Conservation (phyloP, 1,140 invertebrate genomes). For the Drosophila nasuta region DNA sequence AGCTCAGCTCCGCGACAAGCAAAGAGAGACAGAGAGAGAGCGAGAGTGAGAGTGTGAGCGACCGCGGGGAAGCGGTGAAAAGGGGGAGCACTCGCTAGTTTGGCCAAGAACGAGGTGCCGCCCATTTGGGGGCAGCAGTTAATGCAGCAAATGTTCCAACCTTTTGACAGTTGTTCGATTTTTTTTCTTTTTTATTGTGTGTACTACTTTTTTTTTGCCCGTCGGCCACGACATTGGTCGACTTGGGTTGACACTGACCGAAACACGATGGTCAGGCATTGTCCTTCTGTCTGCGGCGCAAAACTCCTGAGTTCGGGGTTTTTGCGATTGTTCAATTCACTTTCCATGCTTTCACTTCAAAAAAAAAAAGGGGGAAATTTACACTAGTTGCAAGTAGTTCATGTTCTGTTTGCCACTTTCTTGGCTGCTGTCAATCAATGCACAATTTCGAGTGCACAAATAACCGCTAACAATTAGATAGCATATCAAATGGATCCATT, state of each 20-base stretch:
- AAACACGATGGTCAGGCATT: constrained; percentile 6
- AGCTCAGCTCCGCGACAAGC: neutral
- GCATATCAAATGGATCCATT: constrained; percentile 27
- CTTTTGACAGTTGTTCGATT: constrained; percentile 43
- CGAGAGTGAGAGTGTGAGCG: too few species aligned
- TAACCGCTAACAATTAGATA: constrained; percentile 30
- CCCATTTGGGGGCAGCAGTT: constrained; percentile 7
- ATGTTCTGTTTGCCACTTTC: neutral
- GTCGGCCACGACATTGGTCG: constrained; percentile 46
- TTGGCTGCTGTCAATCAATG: constrained; percentile 43
- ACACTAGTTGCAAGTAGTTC: neutral
- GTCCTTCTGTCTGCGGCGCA: constrained; percentile 24
- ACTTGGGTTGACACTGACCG: constrained; percentile 67
- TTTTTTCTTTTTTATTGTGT: constrained; percentile 3
- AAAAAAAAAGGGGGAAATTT: too few species aligned
- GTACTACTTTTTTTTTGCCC: constrained; percentile 6
- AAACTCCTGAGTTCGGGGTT: constrained; percentile 18
- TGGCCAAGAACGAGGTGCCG: constrained; percentile 6
- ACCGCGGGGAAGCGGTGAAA: too few species aligned
- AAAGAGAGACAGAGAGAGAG: neutral
- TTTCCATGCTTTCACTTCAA: constrained; percentile 42
- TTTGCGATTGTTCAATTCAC: constrained; percentile 48
- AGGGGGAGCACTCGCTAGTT: too few species aligned
- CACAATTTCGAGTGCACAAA: neutral
- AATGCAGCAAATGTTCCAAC: constrained; percentile 26